phyloP scores from a whole-genome alignment of 2,797 vertebrate species.

The Gadopsis marmoratus region DNA sequence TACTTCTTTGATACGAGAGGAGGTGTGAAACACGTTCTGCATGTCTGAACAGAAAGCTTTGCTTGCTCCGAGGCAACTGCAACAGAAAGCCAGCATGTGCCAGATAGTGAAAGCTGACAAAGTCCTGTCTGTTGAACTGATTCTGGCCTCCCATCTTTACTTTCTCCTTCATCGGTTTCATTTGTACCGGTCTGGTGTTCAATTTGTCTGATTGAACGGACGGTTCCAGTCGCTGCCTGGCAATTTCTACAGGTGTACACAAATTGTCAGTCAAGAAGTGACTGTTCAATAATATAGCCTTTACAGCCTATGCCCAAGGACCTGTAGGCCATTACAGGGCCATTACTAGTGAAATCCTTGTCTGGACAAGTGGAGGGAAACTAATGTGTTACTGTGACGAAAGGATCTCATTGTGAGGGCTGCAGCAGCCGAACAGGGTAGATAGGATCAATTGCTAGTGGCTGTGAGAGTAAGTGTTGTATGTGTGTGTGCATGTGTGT shows the following conservation, averaged over 20 bases:
- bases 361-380: slow-evolving; percentile 73
- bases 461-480: slow-evolving; percentile 29
- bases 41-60: slow-evolving; percentile 68
- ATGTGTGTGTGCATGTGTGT: background rate
- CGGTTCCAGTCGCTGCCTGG: slow-evolving; percentile 51
- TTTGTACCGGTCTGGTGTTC: slow-evolving; percentile 49
- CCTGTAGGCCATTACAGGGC: slow-evolving; percentile 69
- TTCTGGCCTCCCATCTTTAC: slow-evolving; percentile 52
- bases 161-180: slow-evolving; percentile 54
- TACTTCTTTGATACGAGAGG: slow-evolving; percentile 49
- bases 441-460: slow-evolving; percentile 55
- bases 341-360: slow-evolving; percentile 74
- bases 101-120: slow-evolving; percentile 59
- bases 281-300: slow-evolving; percentile 70
- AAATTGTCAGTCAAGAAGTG: slow-evolving; percentile 71
- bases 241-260: slow-evolving; percentile 67
- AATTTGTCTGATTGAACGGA: slow-evolving; percentile 60
- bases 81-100: slow-evolving; percentile 45
- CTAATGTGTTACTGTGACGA: slow-evolving; percentile 74
- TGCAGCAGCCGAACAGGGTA: slow-evolving; percentile 34
- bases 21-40: slow-evolving; percentile 57
- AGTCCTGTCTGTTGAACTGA: slow-evolving; percentile 60
- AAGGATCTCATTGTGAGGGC: slow-evolving; percentile 59
- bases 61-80: slow-evolving; percentile 61
- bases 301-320: slow-evolving; percentile 68